A percentile compares a stretch with the other conserved stretches of the same genome.
These are phyloP conservation scores for Montipora cactus DNA, from an alignment of 64 coral and sea anemone genomes.

Conservation along the genomic window DNA sequence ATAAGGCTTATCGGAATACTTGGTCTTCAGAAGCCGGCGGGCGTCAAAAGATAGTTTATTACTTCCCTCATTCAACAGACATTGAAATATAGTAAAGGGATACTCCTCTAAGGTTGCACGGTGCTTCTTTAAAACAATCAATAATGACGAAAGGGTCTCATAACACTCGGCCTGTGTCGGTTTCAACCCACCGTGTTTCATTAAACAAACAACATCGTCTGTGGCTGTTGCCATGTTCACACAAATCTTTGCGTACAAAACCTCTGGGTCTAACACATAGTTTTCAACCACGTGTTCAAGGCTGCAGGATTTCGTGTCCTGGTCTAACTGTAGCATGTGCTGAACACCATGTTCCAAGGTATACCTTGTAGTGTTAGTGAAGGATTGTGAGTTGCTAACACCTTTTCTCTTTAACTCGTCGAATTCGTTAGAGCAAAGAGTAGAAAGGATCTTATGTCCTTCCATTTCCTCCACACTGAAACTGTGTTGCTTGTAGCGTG, in stretches of 20 bases:
- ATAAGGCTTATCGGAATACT: background rate
- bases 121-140: background rate
- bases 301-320: background rate
- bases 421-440: background rate
- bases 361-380: slow-evolving; percentile 10
- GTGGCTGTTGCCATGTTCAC: background rate
- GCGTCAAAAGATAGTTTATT: background rate
- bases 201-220: background rate
- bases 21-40: background rate
- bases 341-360: background rate
- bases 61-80: slow-evolving; percentile 12
- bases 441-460: slow-evolving; percentile 21
- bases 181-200: background rate
- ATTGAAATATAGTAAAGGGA: background rate
- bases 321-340: background rate
- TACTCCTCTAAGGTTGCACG: background rate
- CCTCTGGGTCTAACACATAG: background rate
- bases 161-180: background rate
- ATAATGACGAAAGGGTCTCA: background rate
- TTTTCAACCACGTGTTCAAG: background rate
- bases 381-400: background rate
- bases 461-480: background rate
- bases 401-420: background rate
- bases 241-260: slow-evolving; percentile 18
- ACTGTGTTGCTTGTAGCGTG: background rate